Base-by-base conservation (phyloP, 1,140 invertebrate species). In the Leptoteleia sp. region DNA sequence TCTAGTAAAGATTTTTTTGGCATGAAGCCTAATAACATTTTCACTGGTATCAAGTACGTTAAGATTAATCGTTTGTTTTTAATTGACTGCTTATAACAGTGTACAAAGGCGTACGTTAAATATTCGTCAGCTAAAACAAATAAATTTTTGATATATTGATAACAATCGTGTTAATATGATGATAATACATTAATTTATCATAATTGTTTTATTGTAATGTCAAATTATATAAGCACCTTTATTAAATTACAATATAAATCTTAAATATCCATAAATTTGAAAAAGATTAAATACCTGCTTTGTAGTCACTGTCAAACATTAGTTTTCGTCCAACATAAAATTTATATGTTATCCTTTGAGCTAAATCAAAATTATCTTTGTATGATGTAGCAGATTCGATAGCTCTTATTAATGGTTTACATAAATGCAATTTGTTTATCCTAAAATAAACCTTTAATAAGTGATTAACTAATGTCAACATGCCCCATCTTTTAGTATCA, bases 281-380 rank as follows among this genome's bases (percentile, higher is more conserved):
- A n/a, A n/a, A n/a, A n/a, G n/a, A n/a, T n/a, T 29, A 40, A 33
- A 33, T 89, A 94, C 93, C 93, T 45, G 92, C 91, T 88, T 94
- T 94, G 84, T 98, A 99, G 85, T 99, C 96, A 73, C 96, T 98
- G 88, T 99, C 98, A 89, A 99, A 99, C 95, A 99, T 99, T 1
- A 96, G 95, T 88, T 99, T 98, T 4, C 97, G 91, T 1, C 98
- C 98, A 11, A 99, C 96, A 91, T 97, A 99, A 90, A 98, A 99
- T 83, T 95, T 96, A 86, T 98, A 99, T 0, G 98, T 99, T 35
- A 97, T 94, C 86, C 98, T 96, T 90, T 95, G 95, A 16, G 94
- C 93, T 59, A 96, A 85, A 27, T 94, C 93, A 88, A 98, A 99
- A 57, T 93, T 92, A 42, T 98, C 95, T 87, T 97, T 98, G 40